Conservation (phyloP, 2,113 vertebrate genomes). For the Cavia porcellus region DNA sequence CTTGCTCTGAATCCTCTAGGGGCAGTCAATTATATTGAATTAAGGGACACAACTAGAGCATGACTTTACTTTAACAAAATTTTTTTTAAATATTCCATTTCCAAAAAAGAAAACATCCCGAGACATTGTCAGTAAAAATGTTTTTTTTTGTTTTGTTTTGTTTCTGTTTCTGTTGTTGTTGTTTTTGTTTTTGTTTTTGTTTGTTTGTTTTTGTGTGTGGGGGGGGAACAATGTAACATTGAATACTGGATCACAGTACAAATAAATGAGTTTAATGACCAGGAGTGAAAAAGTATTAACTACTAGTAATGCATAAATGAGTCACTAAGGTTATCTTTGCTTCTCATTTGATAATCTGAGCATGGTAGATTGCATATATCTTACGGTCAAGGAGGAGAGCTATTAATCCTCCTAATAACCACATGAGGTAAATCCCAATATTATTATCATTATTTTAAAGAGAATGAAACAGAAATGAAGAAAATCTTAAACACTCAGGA, state of each 20-base stretch:
- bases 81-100: not conserved
- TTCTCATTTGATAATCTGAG: not conserved
- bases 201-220: no score
- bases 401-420: not conserved
- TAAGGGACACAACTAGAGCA: not conserved
- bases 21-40: not conserved
- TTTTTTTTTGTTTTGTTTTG: not conserved
- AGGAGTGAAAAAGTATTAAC: not conserved
- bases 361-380: accelerated
- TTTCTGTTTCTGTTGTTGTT: no score
- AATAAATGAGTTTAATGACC: not conserved
- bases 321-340: not conserved
- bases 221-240: not conserved
- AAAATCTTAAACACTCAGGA: not conserved
- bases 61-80: not conserved
- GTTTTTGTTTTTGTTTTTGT: no score
- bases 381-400: not conserved
- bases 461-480: not conserved
- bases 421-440: accelerated
- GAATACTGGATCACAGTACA: not conserved
- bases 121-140: not conserved
- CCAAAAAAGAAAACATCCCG: not conserved
- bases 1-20: not conserved
- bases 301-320: not conserved
- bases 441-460: not conserved